Base-by-base conservation (phyloP, 2,797 vertebrate species). In the Cottoperca gobio region DNA sequence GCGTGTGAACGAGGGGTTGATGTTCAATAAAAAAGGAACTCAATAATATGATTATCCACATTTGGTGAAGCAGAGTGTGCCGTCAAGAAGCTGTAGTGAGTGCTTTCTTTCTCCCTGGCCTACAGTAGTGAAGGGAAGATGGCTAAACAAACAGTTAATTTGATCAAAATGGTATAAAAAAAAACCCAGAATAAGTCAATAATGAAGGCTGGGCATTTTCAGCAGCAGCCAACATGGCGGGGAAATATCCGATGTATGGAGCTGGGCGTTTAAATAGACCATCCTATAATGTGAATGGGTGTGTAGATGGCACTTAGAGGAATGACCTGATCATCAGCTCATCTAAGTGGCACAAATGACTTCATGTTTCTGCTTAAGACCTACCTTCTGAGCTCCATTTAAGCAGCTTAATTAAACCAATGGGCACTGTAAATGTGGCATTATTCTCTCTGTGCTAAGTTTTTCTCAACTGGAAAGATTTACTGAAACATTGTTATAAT, bases 241-340 rank as follows among this genome's bases (percentile, higher is more conserved):
- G 11, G 8, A 60, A 43, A 73, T 1, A 68, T 45, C 28, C 46
- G 54, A 72, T 74, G 42, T 55, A 42, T 43, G 39, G 46, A 74
- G 65, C 49, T 21, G 48, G n/a, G 52, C 1, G 23, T 79, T 67
- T 71, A 66, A 81, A 73, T 35, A 40, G 65, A 61, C 19, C 28
- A 65, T 49, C 82, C 52, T 16, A 69, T 79, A 73, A 81, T 78
- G 75, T 75, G 70, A 77, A 79, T 58, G 52, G 42, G 17, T 55
- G 70, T 73, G 63, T 71, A 62, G 59, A 70, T 75, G 63, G 61
- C 65, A 72, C 71, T 84, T 72, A 72, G 42, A 76, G 65, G 21
- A 80, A 80, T 78, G 85, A 82, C 70, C 75, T 77, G 66, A 79
- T 88, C 73, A 82, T 63, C 57, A 73, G 70, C 55, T 88, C 68